A percentile compares a stretch with the other conserved stretches of the same genome.
Evolutionary conservation across 2,797 vertebrate species (phyloP).

Genomic region (Acropternis orthonyx): DNA sequence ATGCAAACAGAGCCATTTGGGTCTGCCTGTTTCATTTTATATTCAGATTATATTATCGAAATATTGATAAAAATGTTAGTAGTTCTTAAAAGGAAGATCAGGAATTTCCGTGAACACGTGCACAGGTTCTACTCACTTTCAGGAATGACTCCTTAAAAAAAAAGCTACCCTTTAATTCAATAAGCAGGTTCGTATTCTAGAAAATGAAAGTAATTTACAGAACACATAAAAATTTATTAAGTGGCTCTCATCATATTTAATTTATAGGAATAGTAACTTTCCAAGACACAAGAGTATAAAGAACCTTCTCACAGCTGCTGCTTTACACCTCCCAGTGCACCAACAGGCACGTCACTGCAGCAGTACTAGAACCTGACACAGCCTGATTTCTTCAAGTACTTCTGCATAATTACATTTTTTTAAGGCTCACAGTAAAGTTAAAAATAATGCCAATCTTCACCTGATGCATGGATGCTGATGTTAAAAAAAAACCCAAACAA

Average conservation of each 20-base stretch:
- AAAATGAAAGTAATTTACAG: background rate
- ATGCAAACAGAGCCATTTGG: background rate
- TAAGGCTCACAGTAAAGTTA: background rate
- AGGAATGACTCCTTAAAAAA: background rate
- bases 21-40: background rate
- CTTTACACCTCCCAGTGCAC: background rate
- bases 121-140: background rate
- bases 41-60: background rate
- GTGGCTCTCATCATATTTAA: background rate
- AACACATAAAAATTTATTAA: background rate
- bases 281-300: background rate
- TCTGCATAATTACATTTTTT: background rate
- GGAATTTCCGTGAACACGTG: background rate
- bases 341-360: background rate
- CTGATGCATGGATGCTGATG: background rate
- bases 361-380: background rate
- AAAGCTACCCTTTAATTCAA: background rate
- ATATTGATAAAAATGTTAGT: accelerated
- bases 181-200: background rate
- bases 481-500: background rate
- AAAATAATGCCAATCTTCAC: background rate
- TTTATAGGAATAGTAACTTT: background rate
- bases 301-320: background rate
- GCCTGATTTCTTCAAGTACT: background rate
- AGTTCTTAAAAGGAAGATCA: background rate